Percentiles rank a stretch among this genome's conserved stretches.
These are phyloP conservation scores for Drosophila yooni DNA, from an alignment of 2,888 invertebrate genomes.

Conservation along the genomic window DNA sequence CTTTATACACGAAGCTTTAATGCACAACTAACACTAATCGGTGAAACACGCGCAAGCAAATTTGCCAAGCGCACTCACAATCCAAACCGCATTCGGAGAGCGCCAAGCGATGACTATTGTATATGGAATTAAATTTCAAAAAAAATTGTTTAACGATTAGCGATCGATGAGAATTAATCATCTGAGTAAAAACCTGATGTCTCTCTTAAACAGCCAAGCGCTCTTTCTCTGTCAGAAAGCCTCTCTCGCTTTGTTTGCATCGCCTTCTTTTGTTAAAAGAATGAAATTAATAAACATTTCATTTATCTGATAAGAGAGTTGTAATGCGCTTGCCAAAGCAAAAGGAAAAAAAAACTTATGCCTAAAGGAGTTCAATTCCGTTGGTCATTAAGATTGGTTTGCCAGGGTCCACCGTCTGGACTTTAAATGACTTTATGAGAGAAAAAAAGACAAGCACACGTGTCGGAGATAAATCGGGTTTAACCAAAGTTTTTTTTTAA, in stretches of 20 bases:
- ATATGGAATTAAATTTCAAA: not conserved
- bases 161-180: conserved; percentile 27
- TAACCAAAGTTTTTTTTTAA: too few relatives aligned
- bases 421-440: too few relatives aligned
- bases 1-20: not conserved
- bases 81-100: conserved; percentile 46
- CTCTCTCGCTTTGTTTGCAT: not conserved
- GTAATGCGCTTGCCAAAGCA: too few relatives aligned
- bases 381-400: too few relatives aligned
- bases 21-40: conserved; percentile 5
- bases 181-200: conserved; percentile 7
- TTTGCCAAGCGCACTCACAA: conserved; percentile 15
- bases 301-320: not conserved
- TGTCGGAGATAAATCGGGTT: too few relatives aligned
- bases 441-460: too few relatives aligned
- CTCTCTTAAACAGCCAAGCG: conserved; percentile 6
- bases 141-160: conserved; percentile 10
- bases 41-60: conserved; percentile 4
- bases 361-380: too few relatives aligned
- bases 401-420: too few relatives aligned
- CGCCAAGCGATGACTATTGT: conserved; percentile 46
- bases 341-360: too few relatives aligned
- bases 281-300: not conserved
- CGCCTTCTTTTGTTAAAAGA: not conserved
- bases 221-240: not conserved